Base-by-base conservation (phyloP, 2,888 invertebrate species). In the Sisyra nigra region DNA sequence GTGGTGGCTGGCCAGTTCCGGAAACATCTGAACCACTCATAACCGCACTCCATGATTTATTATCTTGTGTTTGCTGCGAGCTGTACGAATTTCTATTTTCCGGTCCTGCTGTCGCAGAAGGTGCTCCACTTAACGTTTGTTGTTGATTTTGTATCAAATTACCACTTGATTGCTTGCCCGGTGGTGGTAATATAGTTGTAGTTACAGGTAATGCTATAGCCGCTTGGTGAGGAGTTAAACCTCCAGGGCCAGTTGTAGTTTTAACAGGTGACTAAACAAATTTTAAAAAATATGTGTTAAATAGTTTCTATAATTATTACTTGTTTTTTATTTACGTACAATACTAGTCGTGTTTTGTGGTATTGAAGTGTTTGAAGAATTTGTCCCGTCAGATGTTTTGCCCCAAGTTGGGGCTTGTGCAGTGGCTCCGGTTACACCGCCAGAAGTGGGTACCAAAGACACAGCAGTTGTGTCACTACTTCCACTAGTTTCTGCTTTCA, bases 401-500 rank as follows among this genome's bases (percentile, higher is more conserved):
- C 55, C 54, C 47, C 53, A 53, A 47, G 59, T 55, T 43, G 63
- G 61, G 46, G 63, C 57, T 48, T 67, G 58, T 50, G 67, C 60
- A 51, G 66, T 58, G 53, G 63, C 62, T 60, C 71, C 71, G 57
- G 70, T 68, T 58, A 69, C 67, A 61, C 76, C 81, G 60, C 83
- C 81, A 53, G 76, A 75, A 53, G 76, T 75, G 55, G 83, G 82
- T 63, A 84, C 83, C 65, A 84, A 67, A 61, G 75, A 77, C 55
- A 82, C 75, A 59, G 77, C 76, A 56, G 82, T 79, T 19, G 34
- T 30, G 14, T 31, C 40, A 31, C 40, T 40, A 67, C 77, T 77
- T 57, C 77, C 79, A 58, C 71, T 76, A 60, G 79, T 77, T 75
- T 98, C 97, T 65, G 94, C 91, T 76, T 93, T 97, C 71, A 97